phyloP scores from a whole-genome alignment of 2,888 invertebrate genomes.

The Hypselothyrea guttata region DNA sequence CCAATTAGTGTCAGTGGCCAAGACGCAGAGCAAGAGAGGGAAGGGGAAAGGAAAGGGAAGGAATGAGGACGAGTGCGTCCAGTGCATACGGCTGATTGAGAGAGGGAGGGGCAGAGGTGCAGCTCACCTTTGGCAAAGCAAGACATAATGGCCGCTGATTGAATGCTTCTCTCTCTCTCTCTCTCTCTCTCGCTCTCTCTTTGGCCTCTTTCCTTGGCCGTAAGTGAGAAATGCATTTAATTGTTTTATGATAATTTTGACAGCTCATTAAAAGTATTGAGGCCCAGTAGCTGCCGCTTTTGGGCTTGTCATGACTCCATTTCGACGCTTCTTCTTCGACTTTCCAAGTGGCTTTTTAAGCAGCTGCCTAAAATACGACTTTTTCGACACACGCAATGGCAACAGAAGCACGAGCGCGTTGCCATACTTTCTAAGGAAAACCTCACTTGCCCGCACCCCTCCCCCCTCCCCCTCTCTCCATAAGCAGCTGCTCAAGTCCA shows the following conservation, averaged over 20 bases:
- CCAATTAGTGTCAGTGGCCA: slow-evolving; percentile 78
- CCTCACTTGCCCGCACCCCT: slow-evolving; percentile 2
- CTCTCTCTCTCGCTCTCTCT: too few species aligned
- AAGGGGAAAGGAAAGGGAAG: not conserved
- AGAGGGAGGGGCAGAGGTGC: slow-evolving; percentile 3
- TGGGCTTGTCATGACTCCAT: slow-evolving; percentile 41
- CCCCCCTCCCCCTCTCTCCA: slow-evolving; percentile 7
- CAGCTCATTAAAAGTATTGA: slow-evolving; percentile 66
- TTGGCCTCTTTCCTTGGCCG: slow-evolving; percentile 14
- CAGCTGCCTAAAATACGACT: slow-evolving; percentile 72
- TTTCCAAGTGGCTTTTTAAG: slow-evolving; percentile 60
- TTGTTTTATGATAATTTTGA: slow-evolving; percentile 76
- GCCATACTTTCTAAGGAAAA: too few species aligned
- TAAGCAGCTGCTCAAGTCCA: slow-evolving; percentile 16
- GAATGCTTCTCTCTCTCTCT: slow-evolving; percentile 2
- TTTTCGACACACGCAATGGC: slow-evolving; percentile 58
- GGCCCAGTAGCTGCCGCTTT: slow-evolving; percentile 28
- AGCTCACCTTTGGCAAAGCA: slow-evolving; percentile 5
- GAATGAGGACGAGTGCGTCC: slow-evolving; percentile 14
- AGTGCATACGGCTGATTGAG: slow-evolving; percentile 9
- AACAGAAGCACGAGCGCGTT: slow-evolving; percentile 18
- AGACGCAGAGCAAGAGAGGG: slow-evolving; percentile 24
- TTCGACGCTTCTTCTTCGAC: too few species aligned
- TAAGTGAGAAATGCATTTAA: slow-evolving; percentile 66
- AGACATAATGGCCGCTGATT: not conserved